Evolutionary conservation across 2,888 invertebrate species (phyloP).

Genomic region (Neuroscelio doddi): DNA sequence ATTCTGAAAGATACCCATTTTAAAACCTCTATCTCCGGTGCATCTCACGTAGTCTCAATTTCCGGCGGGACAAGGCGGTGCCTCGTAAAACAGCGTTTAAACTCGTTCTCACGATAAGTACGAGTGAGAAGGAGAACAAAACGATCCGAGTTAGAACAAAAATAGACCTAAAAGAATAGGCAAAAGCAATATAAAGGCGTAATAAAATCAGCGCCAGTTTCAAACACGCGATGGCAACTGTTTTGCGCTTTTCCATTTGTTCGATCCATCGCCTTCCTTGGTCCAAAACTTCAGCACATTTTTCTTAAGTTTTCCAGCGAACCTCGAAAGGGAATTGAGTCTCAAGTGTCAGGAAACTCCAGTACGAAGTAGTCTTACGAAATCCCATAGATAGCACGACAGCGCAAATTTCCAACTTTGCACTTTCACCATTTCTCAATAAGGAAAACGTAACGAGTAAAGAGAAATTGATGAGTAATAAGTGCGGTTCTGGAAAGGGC

Average conservation of each 20-base stretch:
- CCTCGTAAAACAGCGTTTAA: slow-evolving; percentile 34
- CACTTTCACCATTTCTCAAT: background rate
- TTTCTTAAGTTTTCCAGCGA: slow-evolving; percentile 10
- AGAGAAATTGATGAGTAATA: slow-evolving; percentile 6
- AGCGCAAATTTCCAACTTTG: slow-evolving; percentile 17
- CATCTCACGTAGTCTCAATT: slow-evolving; percentile 19
- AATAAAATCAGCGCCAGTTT: slow-evolving; percentile 61
- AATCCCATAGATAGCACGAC: background rate
- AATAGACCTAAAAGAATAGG: slow-evolving; percentile 26
- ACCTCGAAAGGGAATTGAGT: slow-evolving; percentile 11
- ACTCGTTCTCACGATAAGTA: slow-evolving; percentile 36
- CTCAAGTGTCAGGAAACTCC: too few relatives aligned
- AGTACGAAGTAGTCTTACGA: too few relatives aligned
- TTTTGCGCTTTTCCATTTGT: background rate
- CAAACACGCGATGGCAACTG: slow-evolving; percentile 12
- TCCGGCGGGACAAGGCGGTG: slow-evolving; percentile 16
- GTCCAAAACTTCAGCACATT: slow-evolving; percentile 13
- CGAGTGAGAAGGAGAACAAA: slow-evolving; percentile 21
- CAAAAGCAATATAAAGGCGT: slow-evolving; percentile 61
- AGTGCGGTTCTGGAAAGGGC: background rate
- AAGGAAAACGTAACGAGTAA: slow-evolving; percentile 14
- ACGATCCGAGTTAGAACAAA: slow-evolving; percentile 20
- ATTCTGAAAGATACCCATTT: background rate
- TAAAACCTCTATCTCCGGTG: slow-evolving; percentile 3
- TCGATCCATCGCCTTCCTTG: slow-evolving; percentile 8